Base-by-base conservation (phyloP, 2,797 vertebrate species). In the Huso huso region DNA sequence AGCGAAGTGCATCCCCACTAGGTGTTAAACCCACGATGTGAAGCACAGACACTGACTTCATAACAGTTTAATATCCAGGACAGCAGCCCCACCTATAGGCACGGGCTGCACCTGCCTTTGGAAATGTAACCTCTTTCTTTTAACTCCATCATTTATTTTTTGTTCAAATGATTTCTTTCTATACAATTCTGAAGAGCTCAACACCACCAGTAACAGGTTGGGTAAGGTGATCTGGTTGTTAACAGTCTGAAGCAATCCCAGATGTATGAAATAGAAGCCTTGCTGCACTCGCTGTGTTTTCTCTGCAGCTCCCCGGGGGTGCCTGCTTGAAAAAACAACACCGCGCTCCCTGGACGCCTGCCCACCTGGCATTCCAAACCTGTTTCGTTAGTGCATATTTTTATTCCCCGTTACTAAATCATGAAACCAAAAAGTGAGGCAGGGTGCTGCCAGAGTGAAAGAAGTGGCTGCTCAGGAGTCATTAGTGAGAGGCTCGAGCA, bases 331-430 rank as follows among this genome's bases (percentile, higher is more conserved):
- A 68, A 67, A 76, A 79, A 81, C 84, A 84, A 85, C 79, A 79
- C 11, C 78, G 73, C 68, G 60, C 76, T 82, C 72, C 80, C 89
- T 93, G 93, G 93, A 93, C 76, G 78, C 79, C 4, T 37, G 37
- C 37, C 37, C 37, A 37, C 92, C 93, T 92, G 80, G 89, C 88
- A 91, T 92, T 91, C 91, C 93, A 91, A 93, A 91, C 91, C 92
- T 92, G 88, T 78, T 92, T 88, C 77, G 85, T 89, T 89, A 84
- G 87, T 71, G 80, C 88, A 87, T 89, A 93, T 94, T 93, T 18
- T 93, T 92, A 93, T 84, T 85, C 86, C 84, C 72, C 88, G 92
- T 93, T 94, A 93, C 93, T 96, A 96, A 97, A 96, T 94, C 94
- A 95, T 93, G 93, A 94, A 94, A 89, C 87, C 83, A 79, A 87